phyloP scores from a whole-genome alignment of 92 coral and sea anemone genomes.

The Muricea muricata region DNA sequence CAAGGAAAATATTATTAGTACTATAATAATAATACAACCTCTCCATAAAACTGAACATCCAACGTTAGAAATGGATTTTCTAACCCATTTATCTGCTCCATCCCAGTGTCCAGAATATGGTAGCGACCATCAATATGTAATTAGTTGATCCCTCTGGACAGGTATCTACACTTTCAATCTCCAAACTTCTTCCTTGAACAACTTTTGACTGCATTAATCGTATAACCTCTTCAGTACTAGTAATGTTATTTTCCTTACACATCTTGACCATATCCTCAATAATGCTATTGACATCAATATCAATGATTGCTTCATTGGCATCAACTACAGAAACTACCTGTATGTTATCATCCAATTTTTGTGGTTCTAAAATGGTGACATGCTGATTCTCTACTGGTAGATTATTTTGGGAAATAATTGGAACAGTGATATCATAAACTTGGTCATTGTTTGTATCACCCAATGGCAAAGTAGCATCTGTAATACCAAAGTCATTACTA shows the following conservation, averaged over 20 bases:
- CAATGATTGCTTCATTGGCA: not conserved
- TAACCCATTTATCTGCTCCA: conserved; percentile 9
- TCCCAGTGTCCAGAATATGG: conserved; percentile 8
- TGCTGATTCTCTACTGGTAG: not conserved
- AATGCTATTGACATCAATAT: not conserved
- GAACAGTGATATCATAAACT: not conserved
- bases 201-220: no score
- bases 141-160: conserved; percentile 13
- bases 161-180: not conserved
- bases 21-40: not conserved
- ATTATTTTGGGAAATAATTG: not conserved
- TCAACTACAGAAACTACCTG: not conserved
- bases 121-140: not conserved
- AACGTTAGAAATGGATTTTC: conserved; percentile 2
- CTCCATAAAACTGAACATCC: no score
- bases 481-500: not conserved
- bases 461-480: not conserved
- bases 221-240: no score
- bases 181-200: conserved; percentile 18
- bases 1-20: not conserved
- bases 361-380: not conserved
- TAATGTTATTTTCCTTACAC: not conserved
- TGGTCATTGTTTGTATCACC: not conserved
- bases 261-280: not conserved
- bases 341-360: not conserved